Conservation (phyloP, 2,113 vertebrate genomes). For the Ageneiosus marmoratus region DNA sequence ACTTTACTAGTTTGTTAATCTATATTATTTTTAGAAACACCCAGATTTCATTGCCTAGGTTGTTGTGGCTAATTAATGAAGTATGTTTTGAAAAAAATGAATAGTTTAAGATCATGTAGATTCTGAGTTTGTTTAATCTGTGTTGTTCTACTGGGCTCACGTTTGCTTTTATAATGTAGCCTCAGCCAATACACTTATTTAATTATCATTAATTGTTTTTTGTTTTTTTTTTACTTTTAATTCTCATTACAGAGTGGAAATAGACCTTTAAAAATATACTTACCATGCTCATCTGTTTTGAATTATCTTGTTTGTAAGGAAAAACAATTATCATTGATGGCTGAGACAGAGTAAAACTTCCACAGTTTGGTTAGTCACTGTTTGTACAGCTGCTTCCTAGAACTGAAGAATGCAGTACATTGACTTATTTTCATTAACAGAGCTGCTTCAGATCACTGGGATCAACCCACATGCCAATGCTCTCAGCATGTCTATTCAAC, state of each 20-base stretch:
- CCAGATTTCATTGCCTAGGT: background rate
- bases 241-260: background rate
- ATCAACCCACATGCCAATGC: slow-evolving; percentile 86
- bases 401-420: background rate
- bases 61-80: background rate
- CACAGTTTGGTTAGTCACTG: background rate
- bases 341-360: background rate
- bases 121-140: background rate
- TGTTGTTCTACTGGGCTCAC: background rate
- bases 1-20: background rate
- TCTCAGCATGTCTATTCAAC: slow-evolving; percentile 85
- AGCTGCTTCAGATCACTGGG: slow-evolving; percentile 86
- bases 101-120: background rate
- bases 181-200: background rate
- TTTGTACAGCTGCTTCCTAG: background rate
- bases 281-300: background rate
- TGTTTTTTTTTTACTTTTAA: background rate
- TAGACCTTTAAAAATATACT: background rate
- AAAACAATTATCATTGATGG: background rate
- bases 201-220: background rate
- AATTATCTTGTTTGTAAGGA: slow-evolving; percentile 1
- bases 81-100: background rate
- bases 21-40: background rate
- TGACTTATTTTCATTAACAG: slow-evolving; percentile 62
- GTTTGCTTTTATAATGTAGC: background rate